Evolutionary conservation across 2,888 invertebrate species (phyloP).

Genomic region (Yponomeuta malinellus): DNA sequence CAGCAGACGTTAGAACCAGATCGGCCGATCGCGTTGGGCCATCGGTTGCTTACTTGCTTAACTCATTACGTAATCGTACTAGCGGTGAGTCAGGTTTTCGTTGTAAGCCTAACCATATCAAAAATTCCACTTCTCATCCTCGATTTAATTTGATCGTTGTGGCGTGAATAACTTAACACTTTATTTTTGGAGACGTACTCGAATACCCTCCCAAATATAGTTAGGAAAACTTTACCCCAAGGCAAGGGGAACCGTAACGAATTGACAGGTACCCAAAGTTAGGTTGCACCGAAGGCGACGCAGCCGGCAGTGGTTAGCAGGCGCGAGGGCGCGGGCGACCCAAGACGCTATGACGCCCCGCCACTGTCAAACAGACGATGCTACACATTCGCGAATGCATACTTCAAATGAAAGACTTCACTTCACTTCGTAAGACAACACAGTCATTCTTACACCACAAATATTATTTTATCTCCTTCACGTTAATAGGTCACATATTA

Average conservation of each 20-base stretch:
- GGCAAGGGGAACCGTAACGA: neutral
- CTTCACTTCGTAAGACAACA: too few species aligned
- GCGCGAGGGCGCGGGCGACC: neutral
- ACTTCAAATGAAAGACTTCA: too few species aligned
- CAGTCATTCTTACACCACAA: too few species aligned
- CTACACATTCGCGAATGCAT: too few species aligned
- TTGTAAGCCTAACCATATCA: neutral
- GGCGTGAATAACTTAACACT: neutral
- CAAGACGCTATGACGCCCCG: neutral
- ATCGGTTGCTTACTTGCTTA: too few species aligned
- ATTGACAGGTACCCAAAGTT: neutral
- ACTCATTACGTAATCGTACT: neutral
- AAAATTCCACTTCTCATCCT: neutral
- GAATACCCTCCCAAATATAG: neutral
- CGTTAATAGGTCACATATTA: too few species aligned
- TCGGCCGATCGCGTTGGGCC: neutral
- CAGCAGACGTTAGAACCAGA: constrained; percentile 8
- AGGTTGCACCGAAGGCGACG: neutral
- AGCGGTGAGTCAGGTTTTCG: neutral
- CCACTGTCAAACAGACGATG: neutral
- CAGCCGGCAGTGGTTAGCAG: too few species aligned
- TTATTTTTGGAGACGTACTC: neutral
- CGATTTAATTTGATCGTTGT: neutral
- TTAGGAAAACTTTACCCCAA: neutral
- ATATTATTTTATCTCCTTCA: too few species aligned